Base-by-base conservation (phyloP, 2,797 vertebrate species). In the Buceros bicornis region DNA sequence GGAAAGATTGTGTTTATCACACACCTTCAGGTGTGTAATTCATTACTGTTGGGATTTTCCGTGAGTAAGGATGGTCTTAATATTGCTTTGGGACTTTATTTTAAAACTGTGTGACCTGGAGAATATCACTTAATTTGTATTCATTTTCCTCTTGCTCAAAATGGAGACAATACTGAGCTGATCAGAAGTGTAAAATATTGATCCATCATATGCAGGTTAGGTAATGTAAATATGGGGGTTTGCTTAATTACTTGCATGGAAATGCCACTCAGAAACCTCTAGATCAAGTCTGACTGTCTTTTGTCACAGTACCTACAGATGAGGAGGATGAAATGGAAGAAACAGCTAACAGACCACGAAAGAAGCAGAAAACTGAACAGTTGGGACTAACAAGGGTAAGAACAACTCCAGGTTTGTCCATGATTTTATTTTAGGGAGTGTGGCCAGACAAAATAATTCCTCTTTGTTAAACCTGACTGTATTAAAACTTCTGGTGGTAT, bases 321-420 rank as follows among this genome's bases (percentile, higher is more conserved):
- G 99, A 99, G 96, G 99, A 99, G 54, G 99, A 99, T 73, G 99
- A 99, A 98, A 95, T 98, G 2, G 99, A 99, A 81, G 99, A 99
- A 89, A 91, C 96, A 21, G 96, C 98, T 16, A 98, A 99, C 97
- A 98, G 99, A 80, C 99, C 99, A 43, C 98, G 99, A 93, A 99
- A 99, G 97, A 99, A 99, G 78, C 99, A 99, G 98, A 99, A 99
- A 98, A 99, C 99, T 3, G 99, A 99, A 71, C 99, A 99, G 90
- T 72, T 99, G 60, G 99, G 99, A 56, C 98, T 99, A 43, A 99
- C 99, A 29, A 98, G 99, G 97, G 99, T 99, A 97, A 97, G 97
- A 82, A 47, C 71, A 90, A 50, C 31, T 92, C 35, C 69, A 37
- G 37, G 29, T 17, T 84, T 83, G 62, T 20, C 45, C 40, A 37